Conservation (phyloP, 2,888 invertebrate species). For the Netelia inedita region DNA sequence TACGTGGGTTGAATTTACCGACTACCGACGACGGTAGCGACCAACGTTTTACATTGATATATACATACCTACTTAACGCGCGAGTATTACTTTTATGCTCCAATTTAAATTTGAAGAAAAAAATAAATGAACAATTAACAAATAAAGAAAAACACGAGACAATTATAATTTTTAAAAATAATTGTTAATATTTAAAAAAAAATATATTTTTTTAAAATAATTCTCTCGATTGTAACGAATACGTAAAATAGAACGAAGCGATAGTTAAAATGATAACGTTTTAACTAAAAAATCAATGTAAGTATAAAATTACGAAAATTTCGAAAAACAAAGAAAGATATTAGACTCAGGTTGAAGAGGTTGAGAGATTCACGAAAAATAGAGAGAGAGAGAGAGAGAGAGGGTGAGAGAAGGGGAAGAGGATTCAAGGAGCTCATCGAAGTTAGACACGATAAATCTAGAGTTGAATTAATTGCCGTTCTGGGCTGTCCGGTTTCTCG, state of each 20-base stretch:
- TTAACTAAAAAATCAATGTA: too few relatives aligned
- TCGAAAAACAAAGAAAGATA: too few relatives aligned
- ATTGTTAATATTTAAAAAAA: too few relatives aligned
- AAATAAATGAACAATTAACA: slow-evolving; percentile 8
- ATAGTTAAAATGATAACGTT: too few relatives aligned
- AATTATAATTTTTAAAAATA: too few relatives aligned
- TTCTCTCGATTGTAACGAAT: too few relatives aligned
- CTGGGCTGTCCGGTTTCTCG: slow-evolving; percentile 80
- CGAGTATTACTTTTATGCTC: slow-evolving; percentile 37
- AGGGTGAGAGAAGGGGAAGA: slow-evolving; percentile 7
- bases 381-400: slow-evolving; percentile 9
- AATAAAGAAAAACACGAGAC: not conserved
- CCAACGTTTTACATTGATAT: not conserved
- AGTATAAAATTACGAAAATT: too few relatives aligned
- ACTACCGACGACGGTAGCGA: slow-evolving; percentile 65
- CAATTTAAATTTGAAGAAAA: slow-evolving; percentile 7
- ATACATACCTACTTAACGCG: slow-evolving; percentile 23
- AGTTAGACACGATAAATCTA: slow-evolving; percentile 83
- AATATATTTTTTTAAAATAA: too few relatives aligned
- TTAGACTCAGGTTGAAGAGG: not conserved
- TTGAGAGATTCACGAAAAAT: slow-evolving; percentile 41
- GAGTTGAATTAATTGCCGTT: slow-evolving; percentile 83
- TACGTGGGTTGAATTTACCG: slow-evolving; percentile 74
- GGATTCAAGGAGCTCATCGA: slow-evolving; percentile 70
- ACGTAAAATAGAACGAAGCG: too few relatives aligned